Evolutionary conservation across 2,888 invertebrate species (phyloP).

Genomic region (Mellilla xanthometata): DNA sequence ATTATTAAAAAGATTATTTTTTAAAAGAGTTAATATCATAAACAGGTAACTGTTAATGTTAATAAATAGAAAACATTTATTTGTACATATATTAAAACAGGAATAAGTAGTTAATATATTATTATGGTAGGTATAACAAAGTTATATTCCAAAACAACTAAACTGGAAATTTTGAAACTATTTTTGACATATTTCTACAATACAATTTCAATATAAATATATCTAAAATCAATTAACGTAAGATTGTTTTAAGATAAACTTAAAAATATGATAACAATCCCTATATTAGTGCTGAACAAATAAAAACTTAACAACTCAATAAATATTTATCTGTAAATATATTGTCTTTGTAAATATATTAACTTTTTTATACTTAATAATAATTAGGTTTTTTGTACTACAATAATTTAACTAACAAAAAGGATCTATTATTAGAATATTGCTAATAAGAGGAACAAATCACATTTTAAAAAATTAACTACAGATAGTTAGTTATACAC

Average conservation of each 20-base stretch:
- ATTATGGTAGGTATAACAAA: too few relatives aligned
- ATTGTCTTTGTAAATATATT: constrained; percentile 7
- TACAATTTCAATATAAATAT: neutral
- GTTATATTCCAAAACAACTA: too few relatives aligned
- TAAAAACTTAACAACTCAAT: constrained; percentile 2
- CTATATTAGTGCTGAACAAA: constrained; percentile 4
- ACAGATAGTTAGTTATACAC: too few relatives aligned
- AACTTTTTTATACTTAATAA: neutral
- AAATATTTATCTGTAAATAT: neutral
- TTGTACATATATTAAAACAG: neutral
- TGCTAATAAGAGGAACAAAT: too few relatives aligned
- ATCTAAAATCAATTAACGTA: too few relatives aligned
- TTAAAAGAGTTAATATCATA: constrained; percentile 16
- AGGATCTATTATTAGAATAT: too few relatives aligned
- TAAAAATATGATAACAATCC: constrained; percentile 16
- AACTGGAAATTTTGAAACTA: too few relatives aligned
- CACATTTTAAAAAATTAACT: too few relatives aligned
- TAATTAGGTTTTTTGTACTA: neutral
- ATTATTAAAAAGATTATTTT: constrained; percentile 11
- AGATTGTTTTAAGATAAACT: constrained; percentile 4
- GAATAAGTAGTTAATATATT: too few relatives aligned
- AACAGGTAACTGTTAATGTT: neutral
- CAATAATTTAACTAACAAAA: neutral
- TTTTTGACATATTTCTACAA: too few relatives aligned
- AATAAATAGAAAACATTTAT: constrained; percentile 2